These are phyloP conservation scores for Charadrius vociferus DNA, from an alignment of 2,113 vertebrate genomes.

Conservation along the genomic window DNA sequence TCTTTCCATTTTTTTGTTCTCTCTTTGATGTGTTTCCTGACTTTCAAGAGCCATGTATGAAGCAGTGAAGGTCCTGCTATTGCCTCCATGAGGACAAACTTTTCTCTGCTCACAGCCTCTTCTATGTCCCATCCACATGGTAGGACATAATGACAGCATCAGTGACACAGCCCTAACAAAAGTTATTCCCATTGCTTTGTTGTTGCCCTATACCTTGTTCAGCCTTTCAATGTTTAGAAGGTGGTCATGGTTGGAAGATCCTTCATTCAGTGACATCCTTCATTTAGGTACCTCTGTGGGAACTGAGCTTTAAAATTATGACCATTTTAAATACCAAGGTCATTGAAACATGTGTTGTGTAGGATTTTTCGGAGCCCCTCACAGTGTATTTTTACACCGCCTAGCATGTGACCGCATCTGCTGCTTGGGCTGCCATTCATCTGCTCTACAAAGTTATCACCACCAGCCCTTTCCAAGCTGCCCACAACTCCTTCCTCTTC, in stretches of 20 bases:
- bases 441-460: neutral
- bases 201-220: accelerated
- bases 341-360: neutral
- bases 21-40: neutral
- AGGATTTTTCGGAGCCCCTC: neutral
- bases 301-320: neutral
- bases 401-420: neutral
- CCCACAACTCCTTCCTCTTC: neutral
- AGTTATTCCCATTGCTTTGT: neutral
- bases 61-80: neutral
- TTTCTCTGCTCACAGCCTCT: neutral
- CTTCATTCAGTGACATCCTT: neutral
- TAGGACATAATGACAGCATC: neutral
- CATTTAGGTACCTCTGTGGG: neutral
- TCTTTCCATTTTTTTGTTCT: neutral
- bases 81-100: neutral
- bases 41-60: neutral
- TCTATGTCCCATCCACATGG: neutral
- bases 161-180: neutral
- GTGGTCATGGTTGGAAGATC: neutral
- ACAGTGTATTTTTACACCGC: neutral
- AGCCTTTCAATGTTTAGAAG: neutral
- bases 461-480: neutral
- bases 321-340: neutral
- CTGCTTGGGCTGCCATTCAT: neutral